Evolutionary conservation across 1,140 invertebrate species (phyloP).

Genomic region (Drosophila pandora): DNA sequence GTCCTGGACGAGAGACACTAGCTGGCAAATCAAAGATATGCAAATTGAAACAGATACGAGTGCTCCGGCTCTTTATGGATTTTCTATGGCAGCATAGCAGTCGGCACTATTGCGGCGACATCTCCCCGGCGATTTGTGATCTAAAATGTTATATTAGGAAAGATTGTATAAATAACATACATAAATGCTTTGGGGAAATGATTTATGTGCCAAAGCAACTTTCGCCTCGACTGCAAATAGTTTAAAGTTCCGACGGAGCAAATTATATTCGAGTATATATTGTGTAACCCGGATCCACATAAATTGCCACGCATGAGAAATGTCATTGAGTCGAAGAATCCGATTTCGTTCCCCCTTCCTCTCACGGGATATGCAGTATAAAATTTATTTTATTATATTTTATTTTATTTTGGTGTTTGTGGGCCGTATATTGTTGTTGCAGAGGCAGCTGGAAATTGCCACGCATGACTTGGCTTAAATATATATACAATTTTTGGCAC

Average conservation of each 20-base stretch:
- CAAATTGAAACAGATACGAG: constrained; percentile 81
- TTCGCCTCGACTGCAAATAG: constrained; percentile 62
- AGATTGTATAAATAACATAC: constrained; percentile 76
- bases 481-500: constrained; percentile 63
- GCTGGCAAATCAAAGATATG: constrained; percentile 79
- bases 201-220: constrained; percentile 69
- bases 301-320: constrained; percentile 76
- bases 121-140: constrained; percentile 61
- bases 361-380: neutral
- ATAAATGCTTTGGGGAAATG: constrained; percentile 75
- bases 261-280: constrained; percentile 36
- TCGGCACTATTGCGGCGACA: constrained; percentile 64
- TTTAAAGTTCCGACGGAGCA: constrained; percentile 56
- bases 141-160: constrained; percentile 51
- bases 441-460: constrained; percentile 67
- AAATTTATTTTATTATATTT: neutral
- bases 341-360: constrained; percentile 11
- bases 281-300: constrained; percentile 38
- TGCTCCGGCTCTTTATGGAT: constrained; percentile 55
- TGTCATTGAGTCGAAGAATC: constrained; percentile 66
- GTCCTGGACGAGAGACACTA: constrained; percentile 13
- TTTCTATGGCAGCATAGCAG: constrained; percentile 50
- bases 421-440: constrained; percentile 57
- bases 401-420: neutral
- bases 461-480: constrained; percentile 75